Base-by-base conservation (phyloP, 2,888 invertebrate species). In the Thymelicus lineola region DNA sequence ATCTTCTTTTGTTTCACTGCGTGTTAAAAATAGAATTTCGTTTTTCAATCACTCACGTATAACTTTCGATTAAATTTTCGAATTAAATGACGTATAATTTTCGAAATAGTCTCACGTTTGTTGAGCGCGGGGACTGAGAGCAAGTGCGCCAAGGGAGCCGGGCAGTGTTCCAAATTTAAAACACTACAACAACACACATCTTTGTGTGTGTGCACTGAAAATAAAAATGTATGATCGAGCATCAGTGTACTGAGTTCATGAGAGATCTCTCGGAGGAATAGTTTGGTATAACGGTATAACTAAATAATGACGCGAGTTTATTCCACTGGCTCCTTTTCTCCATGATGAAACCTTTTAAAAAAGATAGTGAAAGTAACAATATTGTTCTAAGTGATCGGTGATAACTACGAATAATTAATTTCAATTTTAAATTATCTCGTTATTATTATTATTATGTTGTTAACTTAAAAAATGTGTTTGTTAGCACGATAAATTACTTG, bases 121-220 rank as follows among this genome's bases (percentile, higher is more conserved):
- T 75, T 80, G 80, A 84, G 83, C 83, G 78, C 77, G 77, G 77
- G 80, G 80, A 90, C 88, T 86, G 86, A 81, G 80, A 81, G 78
- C 79, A 75, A 80, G 82, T 84, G 80, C 85, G 87, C 85, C 83
- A 82, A 86, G 80, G 85, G 77, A 79, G 81, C 86, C 87, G 90
- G 93, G 93, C 93, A 84, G 71, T 70, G 89, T 81, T 91, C 93
- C 93, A 93, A 92, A 88, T 84, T 86, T 89, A 89, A 88, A 89
- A 86, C 90, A 85, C 83, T 86, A 88, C 80, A 84, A 75, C 76
- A 77, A 77, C 75, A 76, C 72, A 80, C 77, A 81, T 86, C 77
- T 79, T 79, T 78, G 80, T 78, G 76, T 80, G 79, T 81, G 82
- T 82, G 82, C 77, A 79, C 76, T 74, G 66, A 76, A 80, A 80